Evolutionary conservation across 2,888 invertebrate species (phyloP).

Genomic region (Heteropelma amictum): DNA sequence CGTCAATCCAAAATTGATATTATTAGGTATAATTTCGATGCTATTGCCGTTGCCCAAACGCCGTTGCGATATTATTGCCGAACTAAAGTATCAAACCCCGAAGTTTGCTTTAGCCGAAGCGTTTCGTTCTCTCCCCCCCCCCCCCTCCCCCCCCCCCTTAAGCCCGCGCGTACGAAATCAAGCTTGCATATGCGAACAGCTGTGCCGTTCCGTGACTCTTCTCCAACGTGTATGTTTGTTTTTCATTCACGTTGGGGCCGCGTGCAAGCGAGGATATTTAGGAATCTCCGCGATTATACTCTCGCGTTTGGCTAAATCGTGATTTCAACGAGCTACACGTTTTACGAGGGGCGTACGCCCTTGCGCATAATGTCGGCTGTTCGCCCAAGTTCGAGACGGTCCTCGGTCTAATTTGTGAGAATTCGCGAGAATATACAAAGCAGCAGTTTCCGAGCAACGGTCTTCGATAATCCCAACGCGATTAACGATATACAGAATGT

Average conservation of each 20-base stretch:
- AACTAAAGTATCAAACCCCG: neutral
- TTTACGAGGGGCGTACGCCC: constrained; percentile 14
- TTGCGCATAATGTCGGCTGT: constrained; percentile 1
- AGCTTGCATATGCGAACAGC: constrained; percentile 29
- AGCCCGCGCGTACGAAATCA: neutral
- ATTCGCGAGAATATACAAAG: neutral
- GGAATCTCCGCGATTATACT: neutral
- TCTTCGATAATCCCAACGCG: too few species aligned
- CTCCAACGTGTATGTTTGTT: constrained; percentile 49
- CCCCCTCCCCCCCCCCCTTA: neutral
- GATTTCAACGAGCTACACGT: constrained; percentile 1
- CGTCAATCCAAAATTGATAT: too few species aligned
- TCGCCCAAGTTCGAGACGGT: neutral
- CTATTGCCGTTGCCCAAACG: neutral
- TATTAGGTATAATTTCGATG: neutral
- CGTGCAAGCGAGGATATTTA: neutral
- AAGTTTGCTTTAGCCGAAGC: neutral
- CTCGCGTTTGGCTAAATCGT: constrained; percentile 7
- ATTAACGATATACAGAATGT: too few species aligned
- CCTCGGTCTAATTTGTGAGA: constrained; percentile 3
- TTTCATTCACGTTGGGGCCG: constrained; percentile 12
- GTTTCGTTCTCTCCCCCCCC: neutral
- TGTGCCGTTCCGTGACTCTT: constrained; percentile 24
- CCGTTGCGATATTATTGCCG: neutral
- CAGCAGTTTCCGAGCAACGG: neutral